Base-by-base conservation (phyloP, 2,888 invertebrate species). In the Tribolium freemani region DNA sequence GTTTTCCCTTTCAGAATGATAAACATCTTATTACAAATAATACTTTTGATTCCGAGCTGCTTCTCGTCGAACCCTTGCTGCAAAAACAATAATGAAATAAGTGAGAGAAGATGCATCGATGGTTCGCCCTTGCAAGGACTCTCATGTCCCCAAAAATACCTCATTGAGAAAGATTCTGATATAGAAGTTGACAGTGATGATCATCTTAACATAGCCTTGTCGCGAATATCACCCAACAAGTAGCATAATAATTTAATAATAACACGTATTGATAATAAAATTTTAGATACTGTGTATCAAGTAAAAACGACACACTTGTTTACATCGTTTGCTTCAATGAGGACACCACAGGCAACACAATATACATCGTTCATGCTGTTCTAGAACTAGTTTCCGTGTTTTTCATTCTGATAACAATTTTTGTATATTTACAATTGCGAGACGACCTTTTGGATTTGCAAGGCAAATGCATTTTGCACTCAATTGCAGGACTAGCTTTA, bases 391-490 rank as follows among this genome's bases (percentile, higher is more conserved):
- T 86, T 48, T 86, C 86, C 3, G 81, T 90, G 0, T 78, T 89
- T 16, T 93, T 92, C 78, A 86, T 93, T 0, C 77, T 89, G 5
- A 80, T 88, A 6, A 93, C 93, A 0, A 85, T 92, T 30, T 82
- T 88, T 0, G 89, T 93, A 2, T 93, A 93, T 82, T 82, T 87
- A 51, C 86, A 88, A 56, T 83, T 93, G 20, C 91, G 92, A 11
- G 4, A 8, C 8, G 89, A 90, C 81, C 84, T 93, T 80, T 88
- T 92, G 85, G 91, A 87, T 80, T 83, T 86, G 56, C 86, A 87
- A 82, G 93, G 92, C 44, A 87, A 90, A 77, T 90, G 91, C 77
- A 90, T 91, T 81, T 88, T 92, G 86, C 88, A 90, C 73, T 88
- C 90, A 81, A 88, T 92, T 75, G 82, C 88, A 21, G 90, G 90